Conservation (phyloP, 53 echinoderm and acorn worm species). For the Patiria pectinifera region DNA sequence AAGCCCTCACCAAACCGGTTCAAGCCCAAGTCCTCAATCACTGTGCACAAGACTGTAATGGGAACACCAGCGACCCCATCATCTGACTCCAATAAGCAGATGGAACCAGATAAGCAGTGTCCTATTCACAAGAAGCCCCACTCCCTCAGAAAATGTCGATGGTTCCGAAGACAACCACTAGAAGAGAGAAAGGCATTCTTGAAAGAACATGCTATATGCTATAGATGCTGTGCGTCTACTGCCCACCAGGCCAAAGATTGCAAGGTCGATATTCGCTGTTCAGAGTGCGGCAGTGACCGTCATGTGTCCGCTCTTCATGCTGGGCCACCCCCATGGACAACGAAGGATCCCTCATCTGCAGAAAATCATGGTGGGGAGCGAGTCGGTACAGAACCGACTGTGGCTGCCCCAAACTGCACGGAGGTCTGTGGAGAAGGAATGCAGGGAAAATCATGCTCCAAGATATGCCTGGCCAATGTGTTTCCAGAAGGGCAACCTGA, state of each 20-base stretch:
- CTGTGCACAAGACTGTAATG: conserved; percentile 35
- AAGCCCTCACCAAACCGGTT: conserved; percentile 11
- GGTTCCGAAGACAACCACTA: conserved; percentile 47
- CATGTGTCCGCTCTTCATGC: conserved; percentile 53
- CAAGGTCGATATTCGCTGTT: conserved; percentile 16
- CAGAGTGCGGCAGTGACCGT: conserved; percentile 41
- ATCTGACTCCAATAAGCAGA: not conserved
- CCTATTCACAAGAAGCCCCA: conserved; percentile 65
- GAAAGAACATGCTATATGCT: conserved; percentile 53
- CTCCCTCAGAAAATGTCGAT: conserved; percentile 51
- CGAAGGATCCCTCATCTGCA: not conserved
- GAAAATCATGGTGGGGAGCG: conserved; percentile 37
- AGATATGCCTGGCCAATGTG: conserved; percentile 58
- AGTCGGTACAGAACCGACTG: not conserved
- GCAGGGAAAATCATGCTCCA: conserved; percentile 62
- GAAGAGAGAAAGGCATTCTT: conserved; percentile 57
- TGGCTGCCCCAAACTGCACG: not conserved
- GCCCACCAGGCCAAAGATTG: conserved; percentile 47
- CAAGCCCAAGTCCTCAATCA: conserved; percentile 15
- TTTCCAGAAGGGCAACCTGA: conserved; percentile 38
- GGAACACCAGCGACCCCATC: not conserved
- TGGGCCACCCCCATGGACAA: conserved; percentile 39
- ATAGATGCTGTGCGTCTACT: conserved; percentile 51
- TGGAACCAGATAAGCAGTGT: conserved; percentile 49
- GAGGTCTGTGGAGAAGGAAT: conserved; percentile 45